Conservation (phyloP, 2,888 invertebrate species). For the Dolichopus griseipennis region DNA sequence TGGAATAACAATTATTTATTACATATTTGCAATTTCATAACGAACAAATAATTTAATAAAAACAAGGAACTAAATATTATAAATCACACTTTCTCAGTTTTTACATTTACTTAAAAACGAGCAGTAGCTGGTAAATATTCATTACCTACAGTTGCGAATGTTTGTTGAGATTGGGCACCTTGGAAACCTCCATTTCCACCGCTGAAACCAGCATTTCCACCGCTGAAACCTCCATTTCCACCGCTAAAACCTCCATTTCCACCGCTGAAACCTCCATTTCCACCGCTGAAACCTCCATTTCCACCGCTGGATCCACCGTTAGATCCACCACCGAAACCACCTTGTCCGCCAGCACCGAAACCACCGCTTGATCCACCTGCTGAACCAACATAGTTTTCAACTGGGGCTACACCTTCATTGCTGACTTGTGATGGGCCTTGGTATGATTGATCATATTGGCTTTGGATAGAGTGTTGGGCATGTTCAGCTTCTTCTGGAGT, state of each 20-base stretch:
- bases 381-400: slow-evolving; percentile 8
- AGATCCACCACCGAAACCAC: background rate
- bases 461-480: slow-evolving; percentile 27
- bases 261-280: background rate
- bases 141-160: background rate
- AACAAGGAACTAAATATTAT: background rate
- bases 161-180: background rate
- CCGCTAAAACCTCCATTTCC: background rate
- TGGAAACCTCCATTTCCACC: background rate
- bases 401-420: slow-evolving; percentile 26
- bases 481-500: slow-evolving; percentile 29
- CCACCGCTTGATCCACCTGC: background rate
- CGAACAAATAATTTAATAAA: background rate
- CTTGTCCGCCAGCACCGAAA: background rate
- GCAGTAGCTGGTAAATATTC: background rate
- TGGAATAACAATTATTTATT: background rate
- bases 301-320: background rate
- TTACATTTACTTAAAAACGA: background rate
- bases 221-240: background rate
- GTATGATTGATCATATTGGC: slow-evolving; percentile 26
- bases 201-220: background rate
- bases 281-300: background rate
- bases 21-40: background rate
- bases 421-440: slow-evolving; percentile 26
- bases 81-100: background rate